A percentile compares a stretch with the other conserved stretches of the same genome.
Evolutionary conservation across 2,113 vertebrate species (phyloP).

Genomic region (Kryptolebias marmoratus): DNA sequence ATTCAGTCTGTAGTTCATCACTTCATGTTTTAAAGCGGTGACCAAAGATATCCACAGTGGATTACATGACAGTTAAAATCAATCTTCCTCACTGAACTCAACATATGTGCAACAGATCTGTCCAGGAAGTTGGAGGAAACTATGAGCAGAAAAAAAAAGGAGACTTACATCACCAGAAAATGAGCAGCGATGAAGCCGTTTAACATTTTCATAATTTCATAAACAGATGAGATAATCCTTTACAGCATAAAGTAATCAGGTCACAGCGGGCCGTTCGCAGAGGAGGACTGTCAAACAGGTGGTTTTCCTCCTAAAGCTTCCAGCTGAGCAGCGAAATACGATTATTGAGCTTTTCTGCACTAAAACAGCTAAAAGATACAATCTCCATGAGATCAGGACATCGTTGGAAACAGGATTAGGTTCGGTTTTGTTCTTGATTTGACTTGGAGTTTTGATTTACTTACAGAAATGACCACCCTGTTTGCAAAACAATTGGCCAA

Average conservation of each 20-base stretch:
- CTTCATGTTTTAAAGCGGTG: too few species aligned
- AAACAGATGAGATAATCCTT: constrained; percentile 74
- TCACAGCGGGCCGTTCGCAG: constrained; percentile 39
- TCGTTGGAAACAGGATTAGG: background rate
- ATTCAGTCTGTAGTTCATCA: too few species aligned
- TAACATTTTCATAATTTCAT: constrained; percentile 69
- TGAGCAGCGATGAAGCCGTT: constrained; percentile 55
- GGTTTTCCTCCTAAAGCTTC: constrained; percentile 63
- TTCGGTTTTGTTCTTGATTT: background rate
- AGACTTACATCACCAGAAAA: constrained; percentile 68
- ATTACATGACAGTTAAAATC: too few species aligned
- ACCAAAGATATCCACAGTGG: too few species aligned
- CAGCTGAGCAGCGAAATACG: constrained; percentile 39
- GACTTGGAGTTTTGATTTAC: background rate
- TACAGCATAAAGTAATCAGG: constrained; percentile 61
- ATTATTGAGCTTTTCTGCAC: constrained; percentile 8
- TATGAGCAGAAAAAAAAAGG: constrained; percentile 28
- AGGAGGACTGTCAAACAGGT: constrained; percentile 62
- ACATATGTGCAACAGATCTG: constrained; percentile 55
- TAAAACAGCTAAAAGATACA: constrained; percentile 6
- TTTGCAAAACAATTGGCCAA: background rate
- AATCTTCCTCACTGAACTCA: constrained; percentile 6
- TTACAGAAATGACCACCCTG: background rate
- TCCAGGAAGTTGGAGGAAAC: constrained; percentile 35
- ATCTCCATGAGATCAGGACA: constrained; percentile 14